A percentile compares a stretch with the other conserved stretches of the same genome.
phyloP scores from a whole-genome alignment of 53 echinoderm and acorn worm genomes.

The Arbacia lixula region DNA sequence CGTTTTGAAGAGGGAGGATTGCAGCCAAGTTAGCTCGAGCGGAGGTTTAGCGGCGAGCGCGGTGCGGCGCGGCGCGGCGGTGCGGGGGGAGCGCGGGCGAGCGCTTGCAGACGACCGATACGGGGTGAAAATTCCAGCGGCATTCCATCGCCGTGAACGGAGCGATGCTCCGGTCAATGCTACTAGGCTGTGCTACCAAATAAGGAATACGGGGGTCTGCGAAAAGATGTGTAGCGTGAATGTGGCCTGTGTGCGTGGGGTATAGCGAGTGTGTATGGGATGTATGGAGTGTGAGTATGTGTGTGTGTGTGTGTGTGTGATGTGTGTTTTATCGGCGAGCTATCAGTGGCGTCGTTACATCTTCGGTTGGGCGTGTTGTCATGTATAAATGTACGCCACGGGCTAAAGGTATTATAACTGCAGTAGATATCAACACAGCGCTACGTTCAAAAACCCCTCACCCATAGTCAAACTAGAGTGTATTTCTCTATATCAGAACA shows the following conservation, averaged over 20 bases:
- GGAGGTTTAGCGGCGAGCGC: slow-evolving; percentile 12
- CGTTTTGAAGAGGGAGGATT: neutral
- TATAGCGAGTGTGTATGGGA: neutral
- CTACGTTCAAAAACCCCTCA: neutral
- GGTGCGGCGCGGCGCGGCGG: neutral
- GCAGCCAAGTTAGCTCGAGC: slow-evolving; percentile 52
- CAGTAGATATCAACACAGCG: slow-evolving; percentile 13
- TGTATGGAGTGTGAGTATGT: neutral
- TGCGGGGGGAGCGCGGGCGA: slow-evolving; percentile 23
- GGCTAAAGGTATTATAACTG: too few relatives aligned
- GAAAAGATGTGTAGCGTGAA: slow-evolving; percentile 18
- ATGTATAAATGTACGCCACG: neutral
- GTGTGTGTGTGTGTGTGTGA: too few relatives aligned
- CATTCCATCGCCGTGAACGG: slow-evolving; percentile 58
- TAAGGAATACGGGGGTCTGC: slow-evolving; percentile 50
- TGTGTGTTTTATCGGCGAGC: too few relatives aligned
- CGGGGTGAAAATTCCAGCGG: slow-evolving; percentile 56
- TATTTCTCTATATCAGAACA: too few relatives aligned
- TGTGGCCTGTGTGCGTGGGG: slow-evolving; percentile 3
- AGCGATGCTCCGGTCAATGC: slow-evolving; percentile 49
- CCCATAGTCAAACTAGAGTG: too few relatives aligned
- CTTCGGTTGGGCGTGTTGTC: neutral
- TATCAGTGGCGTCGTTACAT: too few relatives aligned
- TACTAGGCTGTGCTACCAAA: slow-evolving; percentile 50
- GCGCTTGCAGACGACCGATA: slow-evolving; percentile 19